These are phyloP conservation scores for Agriopis marginaria DNA, from an alignment of 2,888 invertebrate genomes.

Conservation along the genomic window DNA sequence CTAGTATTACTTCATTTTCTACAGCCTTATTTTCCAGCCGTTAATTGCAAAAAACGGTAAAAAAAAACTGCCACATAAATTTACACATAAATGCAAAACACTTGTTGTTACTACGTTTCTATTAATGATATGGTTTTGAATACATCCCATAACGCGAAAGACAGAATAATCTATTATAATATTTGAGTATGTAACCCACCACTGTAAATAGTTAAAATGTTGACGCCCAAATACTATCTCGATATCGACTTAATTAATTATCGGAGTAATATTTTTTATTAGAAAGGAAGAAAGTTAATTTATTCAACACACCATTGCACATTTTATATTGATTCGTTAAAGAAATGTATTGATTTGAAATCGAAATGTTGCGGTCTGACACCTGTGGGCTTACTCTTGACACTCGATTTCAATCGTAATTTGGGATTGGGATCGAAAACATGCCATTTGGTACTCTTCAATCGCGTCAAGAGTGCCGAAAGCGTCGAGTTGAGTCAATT, in stretches of 20 bases:
- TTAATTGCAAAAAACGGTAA: background rate
- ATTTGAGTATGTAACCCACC: background rate
- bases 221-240: background rate
- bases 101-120: background rate
- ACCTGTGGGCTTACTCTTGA: too few relatives aligned
- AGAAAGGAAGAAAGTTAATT: too few relatives aligned
- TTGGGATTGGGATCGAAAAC: too few relatives aligned
- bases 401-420: too few relatives aligned
- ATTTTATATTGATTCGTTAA: too few relatives aligned
- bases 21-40: too few relatives aligned
- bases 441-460: too few relatives aligned
- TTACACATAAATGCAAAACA: background rate
- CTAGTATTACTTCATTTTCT: background rate
- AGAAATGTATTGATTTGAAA: too few relatives aligned
- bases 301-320: too few relatives aligned
- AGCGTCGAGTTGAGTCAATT: too few relatives aligned
- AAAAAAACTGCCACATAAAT: background rate
- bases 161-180: slow-evolving; percentile 16
- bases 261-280: background rate
- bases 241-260: background rate
- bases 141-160: slow-evolving; percentile 18
- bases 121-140: background rate
- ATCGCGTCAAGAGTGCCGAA: too few relatives aligned
- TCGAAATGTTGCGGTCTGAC: too few relatives aligned
- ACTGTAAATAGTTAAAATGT: slow-evolving; percentile 1